Conservation (phyloP, 2,888 invertebrate species). For the Epirrhoe alternata region DNA sequence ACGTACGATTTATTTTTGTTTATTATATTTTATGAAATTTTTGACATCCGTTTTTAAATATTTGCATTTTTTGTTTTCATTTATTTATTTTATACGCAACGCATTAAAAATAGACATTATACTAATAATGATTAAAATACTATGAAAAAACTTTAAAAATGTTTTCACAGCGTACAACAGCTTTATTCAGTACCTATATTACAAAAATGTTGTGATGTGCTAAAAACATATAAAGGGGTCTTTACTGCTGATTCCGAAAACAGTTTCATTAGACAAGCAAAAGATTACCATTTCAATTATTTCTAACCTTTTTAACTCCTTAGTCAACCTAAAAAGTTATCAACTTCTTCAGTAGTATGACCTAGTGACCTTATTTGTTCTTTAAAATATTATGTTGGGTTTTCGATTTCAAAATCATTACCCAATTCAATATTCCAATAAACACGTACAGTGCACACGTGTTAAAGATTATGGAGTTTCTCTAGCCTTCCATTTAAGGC, state of each 20-base stretch:
- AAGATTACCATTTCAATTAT: too few relatives aligned
- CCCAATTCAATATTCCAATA: slow-evolving; percentile 14
- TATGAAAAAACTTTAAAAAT: too few relatives aligned
- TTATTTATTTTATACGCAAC: too few relatives aligned
- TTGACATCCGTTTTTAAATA: not conserved
- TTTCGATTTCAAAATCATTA: slow-evolving; percentile 11
- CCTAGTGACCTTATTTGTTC: not conserved
- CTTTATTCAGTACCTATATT: too few relatives aligned
- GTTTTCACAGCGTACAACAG: too few relatives aligned
- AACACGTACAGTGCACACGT: slow-evolving; percentile 36
- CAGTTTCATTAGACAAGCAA: too few relatives aligned
- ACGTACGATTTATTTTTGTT: slow-evolving; percentile 6
- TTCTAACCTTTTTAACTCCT: too few relatives aligned
- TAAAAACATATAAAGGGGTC: too few relatives aligned
- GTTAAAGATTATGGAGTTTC: slow-evolving; percentile 52
- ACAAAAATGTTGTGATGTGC: too few relatives aligned
- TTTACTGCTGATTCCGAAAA: too few relatives aligned
- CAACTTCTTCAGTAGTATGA: not conserved
- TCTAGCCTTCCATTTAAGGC: slow-evolving; percentile 60
- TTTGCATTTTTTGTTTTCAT: slow-evolving; percentile 1
- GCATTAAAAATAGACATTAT: too few relatives aligned
- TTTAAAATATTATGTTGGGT: not conserved
- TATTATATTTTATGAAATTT: slow-evolving; percentile 4
- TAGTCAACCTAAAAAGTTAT: not conserved
- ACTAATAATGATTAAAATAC: too few relatives aligned